Evolutionary conservation across 2,888 invertebrate species (phyloP), one percentile per base, ranked within the genome.

Genomic region (Drymonia ruficornis): DNA sequence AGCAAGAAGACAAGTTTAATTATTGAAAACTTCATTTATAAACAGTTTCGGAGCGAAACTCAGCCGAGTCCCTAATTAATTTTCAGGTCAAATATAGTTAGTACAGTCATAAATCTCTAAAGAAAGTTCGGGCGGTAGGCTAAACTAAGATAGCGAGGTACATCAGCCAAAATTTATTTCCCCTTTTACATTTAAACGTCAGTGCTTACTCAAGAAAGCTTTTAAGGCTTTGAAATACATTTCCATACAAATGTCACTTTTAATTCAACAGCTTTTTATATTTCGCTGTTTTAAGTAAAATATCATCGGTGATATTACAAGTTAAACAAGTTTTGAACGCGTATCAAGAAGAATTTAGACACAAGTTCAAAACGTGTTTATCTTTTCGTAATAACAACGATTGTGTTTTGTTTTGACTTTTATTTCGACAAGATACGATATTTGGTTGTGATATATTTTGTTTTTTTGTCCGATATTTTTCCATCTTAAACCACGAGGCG

Each of bases 11-110:
- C 23, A 15, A 59, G 34, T 53, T 56, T 46, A 15, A 52, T 49
- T 59, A 52, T 38, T 34, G 2, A 38, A 59, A 65, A 55, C 52
- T 65, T 54, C 36, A 61, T 61, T 60, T 63, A 55, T 52, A 51
- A 65, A 59, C 58, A 61, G 40, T 61, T 67, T 59, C 53, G 16
- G 19, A 55, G 46, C 43, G 56, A 66, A 62, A 65, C 59, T 60
- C 52, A 60, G 59, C 52, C 29, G 48, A 61, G 62, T 56, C 60
- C 51, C 58, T 67, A 72, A 74, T 75, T 73, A 75, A 73, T 71
- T 75, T 70, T 65, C 61, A 67, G 67, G 74, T 74, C 76, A 76
- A 76, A 73, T 78, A 74, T 74, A 74, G 74, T 78, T 73, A 60
- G 70, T 61, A 65, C 64, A 61, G 67, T 63, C 61, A 77, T 78